Base-by-base conservation (phyloP, 2,888 invertebrate species). In the Phymatocera aterrima region DNA sequence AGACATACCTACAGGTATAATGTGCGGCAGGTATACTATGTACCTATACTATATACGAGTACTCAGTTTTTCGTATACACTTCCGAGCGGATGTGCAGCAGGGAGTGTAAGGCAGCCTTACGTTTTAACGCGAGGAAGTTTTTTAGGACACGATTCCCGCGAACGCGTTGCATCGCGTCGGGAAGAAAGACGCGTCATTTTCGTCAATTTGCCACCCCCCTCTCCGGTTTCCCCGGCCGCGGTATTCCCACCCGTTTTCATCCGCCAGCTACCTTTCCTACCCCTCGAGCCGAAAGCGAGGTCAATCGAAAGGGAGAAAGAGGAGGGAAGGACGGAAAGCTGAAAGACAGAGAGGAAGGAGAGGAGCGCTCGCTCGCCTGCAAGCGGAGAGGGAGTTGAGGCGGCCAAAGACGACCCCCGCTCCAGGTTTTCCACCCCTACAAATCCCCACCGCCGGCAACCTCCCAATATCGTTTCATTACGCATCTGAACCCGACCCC, bases 391-490 rank as follows among this genome's bases (percentile, higher is more conserved):
- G 77, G 37, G 54, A 46, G 48, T 57, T 46, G 48, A 74, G 43
- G 60, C 28, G 31, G 70, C 70, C 70, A 70, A 72, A 79, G 72
- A 68, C 51, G 72, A 78, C 57, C 79, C 40, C 84, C 81, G 78
- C 80, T 57, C 80, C 34, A 77, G 79, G 79, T 77, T 83, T 82
- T 81, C 84, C 83, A 81, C 85, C 85, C 82, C 79, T 81, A 82
- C 79, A 57, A 80, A 51, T 51, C 80, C 81, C 80, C 80, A 78
- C 81, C 51, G 31, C 24, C 21, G 18, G 51, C 77, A 81, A 81
- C 86, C 85, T 87, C 89, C 88, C 89, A 87, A 89, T 89, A 89
- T 88, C 89, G 89, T 89, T 89, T 90, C 89, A 90, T 90, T 90
- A 90, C 89, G 89, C 89, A 86, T 85, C 85, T 86, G 83, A 83